These are phyloP conservation scores for Corynorhinus townsendii DNA, from an alignment of 2,113 vertebrate genomes.

Conservation along the genomic window DNA sequence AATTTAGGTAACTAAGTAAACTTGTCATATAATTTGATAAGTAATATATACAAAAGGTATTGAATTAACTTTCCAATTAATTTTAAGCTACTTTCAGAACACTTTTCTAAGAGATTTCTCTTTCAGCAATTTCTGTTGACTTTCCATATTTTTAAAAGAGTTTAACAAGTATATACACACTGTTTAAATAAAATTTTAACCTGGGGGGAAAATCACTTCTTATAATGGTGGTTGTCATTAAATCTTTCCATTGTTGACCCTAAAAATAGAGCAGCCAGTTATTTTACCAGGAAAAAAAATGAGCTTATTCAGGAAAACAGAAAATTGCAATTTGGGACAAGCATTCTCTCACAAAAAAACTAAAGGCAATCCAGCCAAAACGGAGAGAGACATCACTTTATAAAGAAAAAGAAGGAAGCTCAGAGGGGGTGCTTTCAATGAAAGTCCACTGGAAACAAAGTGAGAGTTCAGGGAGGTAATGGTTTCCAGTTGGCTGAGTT, in stretches of 20 bases:
- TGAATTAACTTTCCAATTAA: neutral
- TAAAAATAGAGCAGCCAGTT: neutral
- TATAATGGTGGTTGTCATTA: neutral
- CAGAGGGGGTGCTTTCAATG: neutral
- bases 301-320: neutral
- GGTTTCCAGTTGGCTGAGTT: neutral
- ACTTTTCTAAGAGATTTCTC: neutral
- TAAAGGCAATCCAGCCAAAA: neutral
- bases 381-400: neutral
- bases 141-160: slow-evolving; percentile 3
- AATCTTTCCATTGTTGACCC: neutral
- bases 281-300: neutral
- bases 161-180: neutral
- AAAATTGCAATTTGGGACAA: neutral
- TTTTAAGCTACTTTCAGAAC: neutral
- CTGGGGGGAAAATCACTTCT: neutral
- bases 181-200: neutral
- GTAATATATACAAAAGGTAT: neutral
- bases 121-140: neutral
- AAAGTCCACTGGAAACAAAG: neutral
- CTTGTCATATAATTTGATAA: neutral
- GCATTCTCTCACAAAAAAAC: neutral
- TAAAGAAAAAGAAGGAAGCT: neutral
- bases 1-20: neutral
- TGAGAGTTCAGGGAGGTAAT: neutral